Evolutionary conservation across 2,888 invertebrate species (phyloP).

Genomic region (Cyclophora punctaria): DNA sequence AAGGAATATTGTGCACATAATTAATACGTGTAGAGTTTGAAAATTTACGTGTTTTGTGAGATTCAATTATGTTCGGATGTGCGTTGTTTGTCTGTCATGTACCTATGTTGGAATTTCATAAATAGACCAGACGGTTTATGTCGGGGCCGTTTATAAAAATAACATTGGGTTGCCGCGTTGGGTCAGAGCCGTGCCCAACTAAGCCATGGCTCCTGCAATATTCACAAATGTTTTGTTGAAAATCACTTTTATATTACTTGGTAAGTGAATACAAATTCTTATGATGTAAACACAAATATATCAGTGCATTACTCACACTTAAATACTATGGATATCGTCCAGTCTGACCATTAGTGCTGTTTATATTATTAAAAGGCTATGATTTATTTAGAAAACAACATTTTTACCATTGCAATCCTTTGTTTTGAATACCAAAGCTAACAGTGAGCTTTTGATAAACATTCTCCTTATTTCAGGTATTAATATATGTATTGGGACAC

Average conservation of each 20-base stretch:
- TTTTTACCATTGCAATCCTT: no score
- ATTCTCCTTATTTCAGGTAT: constrained; percentile 26
- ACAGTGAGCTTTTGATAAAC: neutral
- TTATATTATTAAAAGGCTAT: no score
- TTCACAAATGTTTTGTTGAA: constrained; percentile 31
- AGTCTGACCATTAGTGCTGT: no score
- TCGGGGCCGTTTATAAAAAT: constrained; percentile 70
- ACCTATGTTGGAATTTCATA: constrained; percentile 61
- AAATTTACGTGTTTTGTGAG: neutral
- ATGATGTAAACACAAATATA: neutral
- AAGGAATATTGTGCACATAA: no score
- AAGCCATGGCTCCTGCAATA: constrained; percentile 44
- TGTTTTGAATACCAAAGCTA: no score
- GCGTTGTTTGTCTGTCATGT: constrained; percentile 62
- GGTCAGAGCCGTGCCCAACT: constrained; percentile 45
- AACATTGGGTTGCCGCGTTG: constrained; percentile 59
- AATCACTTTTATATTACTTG: constrained; percentile 37
- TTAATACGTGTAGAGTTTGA: neutral
- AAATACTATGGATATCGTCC: no score
- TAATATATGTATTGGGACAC: constrained; percentile 34
- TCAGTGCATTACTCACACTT: no score
- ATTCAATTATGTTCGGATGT: constrained; percentile 32
- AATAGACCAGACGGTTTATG: constrained; percentile 68
- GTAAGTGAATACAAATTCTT: constrained; percentile 32
- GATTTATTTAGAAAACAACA: no score